Percentiles rank a stretch among this genome's conserved stretches.
Conservation (phyloP, 1,140 invertebrate species). For the Brachionus sp. region DNA sequence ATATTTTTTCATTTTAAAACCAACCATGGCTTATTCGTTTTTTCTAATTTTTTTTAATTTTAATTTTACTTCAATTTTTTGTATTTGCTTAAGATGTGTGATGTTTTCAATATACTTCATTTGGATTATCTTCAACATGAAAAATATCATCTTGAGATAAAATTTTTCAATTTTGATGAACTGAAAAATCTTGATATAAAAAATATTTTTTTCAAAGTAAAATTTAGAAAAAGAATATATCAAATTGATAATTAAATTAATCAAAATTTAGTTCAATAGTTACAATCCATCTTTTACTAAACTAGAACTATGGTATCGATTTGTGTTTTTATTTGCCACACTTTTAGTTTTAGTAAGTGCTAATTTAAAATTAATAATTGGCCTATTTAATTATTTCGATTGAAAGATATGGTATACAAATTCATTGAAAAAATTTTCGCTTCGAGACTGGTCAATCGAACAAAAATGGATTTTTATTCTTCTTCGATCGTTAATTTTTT, state of each 20-base stretch:
- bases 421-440: slow-evolving; percentile 76
- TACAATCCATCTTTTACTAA: slow-evolving; percentile 92
- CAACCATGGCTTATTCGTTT: background rate
- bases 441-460: slow-evolving; percentile 93
- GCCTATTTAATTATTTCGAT: slow-evolving; percentile 46
- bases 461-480: slow-evolving; percentile 90
- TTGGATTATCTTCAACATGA: slow-evolving; percentile 82
- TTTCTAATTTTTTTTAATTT: background rate
- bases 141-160: slow-evolving; percentile 78
- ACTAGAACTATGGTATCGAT: slow-evolving; percentile 91
- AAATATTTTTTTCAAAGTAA: slow-evolving; percentile 82
- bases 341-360: slow-evolving; percentile 80
- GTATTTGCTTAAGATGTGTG: slow-evolving; percentile 68
- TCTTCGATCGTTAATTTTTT: slow-evolving; percentile 80
- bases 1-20: background rate
- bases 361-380: slow-evolving; percentile 28
- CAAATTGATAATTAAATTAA: slow-evolving; percentile 48
- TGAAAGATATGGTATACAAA: slow-evolving; percentile 85
- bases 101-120: slow-evolving; percentile 81
- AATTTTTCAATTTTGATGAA: slow-evolving; percentile 48
- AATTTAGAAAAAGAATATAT: slow-evolving; percentile 57
- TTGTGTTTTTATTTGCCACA: slow-evolving; percentile 81
- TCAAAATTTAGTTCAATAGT: slow-evolving; percentile 78
- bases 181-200: slow-evolving; percentile 63
- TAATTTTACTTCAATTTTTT: background rate